Evolutionary conservation across 2,888 invertebrate genomes (phyloP).

Genomic region (Lasioglossum figueresi): DNA sequence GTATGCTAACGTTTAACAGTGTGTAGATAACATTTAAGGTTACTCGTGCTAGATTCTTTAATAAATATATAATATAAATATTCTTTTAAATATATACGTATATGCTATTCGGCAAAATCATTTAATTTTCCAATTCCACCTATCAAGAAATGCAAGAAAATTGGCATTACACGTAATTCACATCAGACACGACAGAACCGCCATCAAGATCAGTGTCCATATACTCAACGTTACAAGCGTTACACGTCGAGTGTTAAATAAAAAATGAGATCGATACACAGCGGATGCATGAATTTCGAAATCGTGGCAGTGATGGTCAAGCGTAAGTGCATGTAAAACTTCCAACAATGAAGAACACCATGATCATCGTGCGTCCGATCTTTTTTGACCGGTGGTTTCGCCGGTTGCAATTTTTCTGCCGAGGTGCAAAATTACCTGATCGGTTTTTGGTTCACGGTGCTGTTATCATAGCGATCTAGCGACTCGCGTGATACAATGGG

Average conservation of each 20-base stretch:
- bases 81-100: too few relatives aligned
- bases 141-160: not conserved
- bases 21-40: not conserved
- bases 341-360: constrained; percentile 5
- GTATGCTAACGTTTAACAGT: too few relatives aligned
- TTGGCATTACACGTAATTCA: not conserved
- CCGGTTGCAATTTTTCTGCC: not conserved
- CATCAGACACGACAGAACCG: not conserved
- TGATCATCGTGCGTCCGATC: constrained; percentile 4
- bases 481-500: not conserved
- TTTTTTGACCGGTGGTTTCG: not conserved
- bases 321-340: constrained; percentile 5
- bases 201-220: not conserved
- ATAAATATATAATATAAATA: not conserved
- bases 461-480: constrained; percentile 25
- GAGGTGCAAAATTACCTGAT: constrained; percentile 46
- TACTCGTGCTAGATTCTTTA: not conserved
- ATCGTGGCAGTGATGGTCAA: not conserved
- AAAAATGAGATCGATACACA: not conserved
- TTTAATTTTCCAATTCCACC: not conserved
- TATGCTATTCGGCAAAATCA: not conserved
- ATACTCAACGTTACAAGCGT: not conserved
- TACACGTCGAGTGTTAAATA: not conserved
- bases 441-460: constrained; percentile 23
- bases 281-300: not conserved